Conservation (phyloP, 2,888 invertebrate genomes). For the Rhynchonema sp. region DNA sequence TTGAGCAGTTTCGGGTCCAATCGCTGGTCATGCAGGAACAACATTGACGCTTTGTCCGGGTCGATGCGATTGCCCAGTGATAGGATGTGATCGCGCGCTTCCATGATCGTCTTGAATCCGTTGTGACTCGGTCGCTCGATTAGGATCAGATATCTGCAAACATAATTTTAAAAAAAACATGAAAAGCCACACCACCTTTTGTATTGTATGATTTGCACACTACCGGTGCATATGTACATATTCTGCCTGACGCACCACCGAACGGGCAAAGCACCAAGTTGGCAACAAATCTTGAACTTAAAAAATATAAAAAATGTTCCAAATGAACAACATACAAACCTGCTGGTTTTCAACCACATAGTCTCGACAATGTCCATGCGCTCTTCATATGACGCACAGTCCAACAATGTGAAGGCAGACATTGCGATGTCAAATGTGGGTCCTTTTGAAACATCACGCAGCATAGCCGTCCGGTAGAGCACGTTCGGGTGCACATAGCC, state of each 20-base stretch:
- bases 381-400: constrained; percentile 11
- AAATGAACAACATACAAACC: constrained; percentile 11
- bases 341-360: constrained; percentile 19
- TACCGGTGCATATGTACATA: no score
- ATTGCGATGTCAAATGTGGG: not conserved
- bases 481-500: not conserved
- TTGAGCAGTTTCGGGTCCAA: not conserved
- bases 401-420: not conserved
- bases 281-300: no score
- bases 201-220: no score
- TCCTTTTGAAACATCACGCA: no score
- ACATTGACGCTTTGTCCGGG: not conserved
- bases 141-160: constrained; percentile 37
- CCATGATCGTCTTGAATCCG: constrained; percentile 26
- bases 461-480: no score
- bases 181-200: no score
- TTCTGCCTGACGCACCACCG: no score
- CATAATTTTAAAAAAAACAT: no score
- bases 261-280: no score
- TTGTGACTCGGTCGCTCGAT: constrained; percentile 63
- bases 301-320: no score
- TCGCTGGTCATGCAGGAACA: not conserved
- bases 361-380: constrained; percentile 15
- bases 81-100: not conserved
- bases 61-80: not conserved